These are phyloP conservation scores for Aurelia aurita complex sp. Pacific DNA, from an alignment of 30 jellyfish, hydroid and myxozoan genomes.

Conservation along the genomic window DNA sequence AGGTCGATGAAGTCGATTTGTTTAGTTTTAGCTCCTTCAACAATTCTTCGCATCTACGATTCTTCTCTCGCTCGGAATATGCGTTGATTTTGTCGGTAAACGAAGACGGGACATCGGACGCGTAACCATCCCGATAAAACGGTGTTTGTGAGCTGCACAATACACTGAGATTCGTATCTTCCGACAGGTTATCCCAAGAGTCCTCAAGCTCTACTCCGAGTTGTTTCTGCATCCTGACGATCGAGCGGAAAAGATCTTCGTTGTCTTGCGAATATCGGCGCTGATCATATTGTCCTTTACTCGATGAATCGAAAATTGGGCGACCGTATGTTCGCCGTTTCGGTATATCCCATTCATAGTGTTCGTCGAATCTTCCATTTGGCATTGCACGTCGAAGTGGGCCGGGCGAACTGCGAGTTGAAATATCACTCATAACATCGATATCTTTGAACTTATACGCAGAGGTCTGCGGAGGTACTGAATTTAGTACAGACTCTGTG, in stretches of 20 bases:
- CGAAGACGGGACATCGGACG: conserved; percentile 74
- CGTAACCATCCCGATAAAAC: conserved; percentile 78
- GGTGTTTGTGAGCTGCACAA: conserved; percentile 65
- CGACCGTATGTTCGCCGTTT: conserved; percentile 75
- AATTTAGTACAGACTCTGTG: conserved; percentile 72
- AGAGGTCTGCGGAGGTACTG: conserved; percentile 51
- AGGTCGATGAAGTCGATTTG: conserved; percentile 33
- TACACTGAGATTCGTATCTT: conserved; percentile 71
- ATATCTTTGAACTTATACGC: conserved; percentile 55
- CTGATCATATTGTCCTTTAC: conserved; percentile 51
- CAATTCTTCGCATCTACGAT: conserved; percentile 90
- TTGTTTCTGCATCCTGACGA: conserved; percentile 83
- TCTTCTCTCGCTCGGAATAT: conserved; percentile 91
- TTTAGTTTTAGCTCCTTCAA: conserved; percentile 89
- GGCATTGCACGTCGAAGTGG: conserved; percentile 67
- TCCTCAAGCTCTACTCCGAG: conserved; percentile 90
- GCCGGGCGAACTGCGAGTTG: conserved; percentile 92
- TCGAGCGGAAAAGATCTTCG: conserved; percentile 85
- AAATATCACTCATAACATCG: conserved; percentile 89
- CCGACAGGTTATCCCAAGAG: conserved; percentile 89
- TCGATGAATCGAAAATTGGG: conserved; percentile 42
- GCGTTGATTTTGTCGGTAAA: conserved; percentile 58
- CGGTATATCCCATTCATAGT: conserved; percentile 52
- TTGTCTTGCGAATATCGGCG: conserved; percentile 76
- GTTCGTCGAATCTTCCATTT: conserved; percentile 62